Percentiles rank a stretch among this genome's conserved stretches.
These are phyloP conservation scores for Epinephelus cyanopodus DNA, from an alignment of 2,113 vertebrate species.

Conservation along the genomic window DNA sequence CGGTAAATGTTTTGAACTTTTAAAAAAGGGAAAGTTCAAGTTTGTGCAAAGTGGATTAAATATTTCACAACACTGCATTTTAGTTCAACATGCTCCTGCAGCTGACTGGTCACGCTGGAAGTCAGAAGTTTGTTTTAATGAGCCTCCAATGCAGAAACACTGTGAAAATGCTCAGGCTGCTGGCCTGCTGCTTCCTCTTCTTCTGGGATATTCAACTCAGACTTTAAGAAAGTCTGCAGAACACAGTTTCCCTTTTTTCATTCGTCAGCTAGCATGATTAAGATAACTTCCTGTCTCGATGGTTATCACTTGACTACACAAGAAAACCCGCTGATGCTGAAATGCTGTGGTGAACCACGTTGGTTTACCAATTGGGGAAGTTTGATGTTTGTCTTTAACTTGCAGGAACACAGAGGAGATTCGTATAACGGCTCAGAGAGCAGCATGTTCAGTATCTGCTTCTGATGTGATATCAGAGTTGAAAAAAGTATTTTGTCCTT, in stretches of 20 bases:
- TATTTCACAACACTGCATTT: background rate
- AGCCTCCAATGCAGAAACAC: background rate
- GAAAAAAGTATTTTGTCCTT: background rate
- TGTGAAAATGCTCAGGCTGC: background rate
- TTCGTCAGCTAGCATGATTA: constrained; percentile 2
- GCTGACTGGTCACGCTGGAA: background rate
- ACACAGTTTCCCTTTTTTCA: background rate
- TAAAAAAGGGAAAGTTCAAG: background rate
- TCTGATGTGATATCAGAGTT: background rate
- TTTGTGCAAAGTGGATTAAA: constrained; percentile 6
- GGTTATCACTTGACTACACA: constrained; percentile 23
- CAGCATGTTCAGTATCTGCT: background rate
- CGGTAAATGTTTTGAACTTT: background rate
- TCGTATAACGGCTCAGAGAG: background rate
- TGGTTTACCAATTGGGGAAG: constrained; percentile 63
- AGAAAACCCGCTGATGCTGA: constrained; percentile 37
- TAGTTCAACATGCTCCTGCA: background rate
- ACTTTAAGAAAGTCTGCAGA: background rate
- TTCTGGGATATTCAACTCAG: background rate
- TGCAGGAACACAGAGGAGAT: background rate
- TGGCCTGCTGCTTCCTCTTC: background rate
- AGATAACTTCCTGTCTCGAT: constrained; percentile 46
- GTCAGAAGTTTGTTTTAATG: background rate
- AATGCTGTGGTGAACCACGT: constrained; percentile 56
- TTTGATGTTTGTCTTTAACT: constrained; percentile 18